phyloP scores from a whole-genome alignment of 2,888 invertebrate species.

The Conistra vaccinii region DNA sequence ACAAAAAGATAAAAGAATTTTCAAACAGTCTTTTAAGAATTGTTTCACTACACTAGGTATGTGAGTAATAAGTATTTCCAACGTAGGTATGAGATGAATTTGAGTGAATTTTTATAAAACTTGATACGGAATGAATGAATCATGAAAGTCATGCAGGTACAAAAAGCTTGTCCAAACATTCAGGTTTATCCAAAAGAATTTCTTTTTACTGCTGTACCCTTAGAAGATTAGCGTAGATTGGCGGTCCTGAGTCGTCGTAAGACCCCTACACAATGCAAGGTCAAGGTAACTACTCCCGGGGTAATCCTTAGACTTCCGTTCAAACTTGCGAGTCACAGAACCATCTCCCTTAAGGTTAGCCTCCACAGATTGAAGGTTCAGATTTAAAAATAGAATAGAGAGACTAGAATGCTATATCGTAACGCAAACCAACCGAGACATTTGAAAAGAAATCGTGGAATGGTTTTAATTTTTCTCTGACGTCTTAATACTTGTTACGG shows the following conservation, averaged over 20 bases:
- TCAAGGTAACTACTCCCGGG: conserved; percentile 43
- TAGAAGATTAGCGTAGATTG: conserved; percentile 40
- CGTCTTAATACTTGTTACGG: neutral
- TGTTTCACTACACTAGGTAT: neutral
- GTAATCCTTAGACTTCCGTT: conserved; percentile 52
- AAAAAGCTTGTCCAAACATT: conserved; percentile 8
- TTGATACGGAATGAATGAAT: neutral
- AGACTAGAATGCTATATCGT: neutral
- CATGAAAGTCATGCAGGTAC: neutral
- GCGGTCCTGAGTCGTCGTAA: conserved; percentile 36
- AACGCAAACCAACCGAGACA: conserved; percentile 4
- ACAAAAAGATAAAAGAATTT: neutral
- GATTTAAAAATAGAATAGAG: conserved; percentile 34
- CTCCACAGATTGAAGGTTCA: conserved; percentile 14
- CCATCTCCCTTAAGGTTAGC: conserved; percentile 20
- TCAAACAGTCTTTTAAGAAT: no score
- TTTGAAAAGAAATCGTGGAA: conserved; percentile 10
- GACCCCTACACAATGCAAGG: conserved; percentile 52
- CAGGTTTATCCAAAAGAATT: conserved; percentile 28
- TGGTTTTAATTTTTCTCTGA: neutral
- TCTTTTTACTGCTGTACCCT: conserved; percentile 27
- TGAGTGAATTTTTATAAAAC: neutral
- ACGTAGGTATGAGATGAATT: neutral
- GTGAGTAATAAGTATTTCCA: neutral
- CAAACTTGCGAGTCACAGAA: conserved; percentile 50